A percentile compares a stretch with the other conserved stretches of the same genome.
These are phyloP conservation scores for Ramphastos sulfuratus DNA, from an alignment of 2,113 vertebrate genomes.

Conservation along the genomic window DNA sequence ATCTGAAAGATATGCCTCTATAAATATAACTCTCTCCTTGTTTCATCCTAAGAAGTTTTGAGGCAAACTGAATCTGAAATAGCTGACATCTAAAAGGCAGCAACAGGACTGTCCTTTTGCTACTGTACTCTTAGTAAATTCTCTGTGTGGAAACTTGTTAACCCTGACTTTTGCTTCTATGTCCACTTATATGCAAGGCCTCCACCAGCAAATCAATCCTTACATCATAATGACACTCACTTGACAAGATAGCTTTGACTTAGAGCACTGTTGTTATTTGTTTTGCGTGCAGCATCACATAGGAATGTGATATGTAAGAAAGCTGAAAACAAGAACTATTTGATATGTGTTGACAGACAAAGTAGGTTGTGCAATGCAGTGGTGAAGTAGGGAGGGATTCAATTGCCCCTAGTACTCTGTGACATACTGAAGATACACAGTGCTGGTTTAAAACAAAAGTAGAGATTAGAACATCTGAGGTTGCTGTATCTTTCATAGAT, in stretches of 20 bases:
- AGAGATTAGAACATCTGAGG: background rate
- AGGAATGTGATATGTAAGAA: slow-evolving; percentile 2
- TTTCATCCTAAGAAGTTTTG: background rate
- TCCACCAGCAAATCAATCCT: slow-evolving; percentile 69
- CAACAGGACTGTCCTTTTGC: slow-evolving; percentile 40
- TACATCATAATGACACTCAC: slow-evolving; percentile 48
- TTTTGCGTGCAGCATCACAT: slow-evolving; percentile 30
- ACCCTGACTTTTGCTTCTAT: slow-evolving; percentile 23
- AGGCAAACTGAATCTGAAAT: background rate
- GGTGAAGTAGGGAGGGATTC: background rate
- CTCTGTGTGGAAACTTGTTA: slow-evolving; percentile 39
- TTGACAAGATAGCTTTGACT: slow-evolving; percentile 70
- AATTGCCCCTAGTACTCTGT: slow-evolving; percentile 19
- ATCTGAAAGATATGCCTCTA: background rate
- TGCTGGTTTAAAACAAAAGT: slow-evolving; percentile 12
- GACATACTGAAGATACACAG: background rate
- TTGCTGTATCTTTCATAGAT: slow-evolving; percentile 22
- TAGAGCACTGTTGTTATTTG: slow-evolving; percentile 64
- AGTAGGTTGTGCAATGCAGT: slow-evolving; percentile 5
- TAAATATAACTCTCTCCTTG: background rate
- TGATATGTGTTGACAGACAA: slow-evolving; percentile 20
- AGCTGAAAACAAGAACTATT: slow-evolving; percentile 3
- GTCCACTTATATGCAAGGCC: slow-evolving; percentile 64
- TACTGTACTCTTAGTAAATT: slow-evolving; percentile 60
- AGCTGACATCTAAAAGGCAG: slow-evolving; percentile 15